Evolutionary conservation across 2,113 vertebrate genomes (phyloP).

Genomic region (Illadopsis cleaveri): DNA sequence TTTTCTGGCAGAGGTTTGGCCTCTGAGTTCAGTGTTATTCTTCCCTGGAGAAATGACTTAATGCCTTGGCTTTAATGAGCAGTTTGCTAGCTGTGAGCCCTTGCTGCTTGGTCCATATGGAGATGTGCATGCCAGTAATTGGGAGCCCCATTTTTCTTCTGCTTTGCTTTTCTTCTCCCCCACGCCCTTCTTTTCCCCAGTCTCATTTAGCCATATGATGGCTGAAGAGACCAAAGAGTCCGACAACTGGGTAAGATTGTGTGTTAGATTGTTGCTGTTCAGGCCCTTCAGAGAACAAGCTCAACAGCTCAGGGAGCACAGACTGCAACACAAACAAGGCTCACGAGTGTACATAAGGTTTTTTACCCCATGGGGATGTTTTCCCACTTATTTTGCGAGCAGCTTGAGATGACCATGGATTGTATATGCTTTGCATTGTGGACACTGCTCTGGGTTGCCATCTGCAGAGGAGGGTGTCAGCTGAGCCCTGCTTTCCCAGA

Average conservation of each 20-base stretch:
- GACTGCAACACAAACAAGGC: neutral
- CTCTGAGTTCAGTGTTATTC: constrained; percentile 65
- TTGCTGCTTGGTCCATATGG: constrained; percentile 55
- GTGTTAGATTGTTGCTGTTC: neutral
- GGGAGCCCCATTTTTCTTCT: constrained; percentile 52
- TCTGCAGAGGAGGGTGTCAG: neutral
- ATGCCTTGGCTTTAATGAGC: constrained; percentile 66
- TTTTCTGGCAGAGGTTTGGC: constrained; percentile 59
- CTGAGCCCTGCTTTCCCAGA: constrained; percentile 5
- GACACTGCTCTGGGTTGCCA: neutral
- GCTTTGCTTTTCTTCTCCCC: neutral
- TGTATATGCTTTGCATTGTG: neutral
- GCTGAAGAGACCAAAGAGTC: neutral
- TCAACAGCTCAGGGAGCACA: neutral
- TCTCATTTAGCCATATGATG: neutral
- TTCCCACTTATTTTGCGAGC: constrained; percentile 23
- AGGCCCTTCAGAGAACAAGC: neutral
- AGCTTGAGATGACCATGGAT: neutral
- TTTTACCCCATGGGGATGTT: neutral
- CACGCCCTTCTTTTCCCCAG: neutral
- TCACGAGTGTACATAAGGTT: neutral
- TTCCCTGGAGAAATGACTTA: constrained; percentile 75
- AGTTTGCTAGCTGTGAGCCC: constrained; percentile 45
- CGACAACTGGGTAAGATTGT: neutral
- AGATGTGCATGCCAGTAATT: constrained; percentile 46